Base-by-base conservation (phyloP, 2,797 vertebrate species). In the Momotus momota region DNA sequence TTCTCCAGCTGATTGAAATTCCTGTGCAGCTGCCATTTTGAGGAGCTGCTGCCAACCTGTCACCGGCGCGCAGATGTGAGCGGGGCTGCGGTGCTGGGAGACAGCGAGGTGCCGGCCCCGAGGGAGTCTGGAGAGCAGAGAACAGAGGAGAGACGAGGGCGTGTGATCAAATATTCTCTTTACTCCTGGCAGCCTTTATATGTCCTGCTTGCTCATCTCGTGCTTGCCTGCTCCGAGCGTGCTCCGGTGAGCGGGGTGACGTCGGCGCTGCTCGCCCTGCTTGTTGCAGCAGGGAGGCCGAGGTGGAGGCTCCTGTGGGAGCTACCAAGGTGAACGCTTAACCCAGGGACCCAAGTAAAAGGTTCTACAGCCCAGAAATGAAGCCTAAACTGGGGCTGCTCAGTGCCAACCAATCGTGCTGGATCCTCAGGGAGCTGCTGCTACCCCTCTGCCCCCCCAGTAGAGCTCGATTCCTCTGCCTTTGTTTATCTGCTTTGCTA, bases 131-230 rank as follows among this genome's bases (percentile, higher is more conserved):
- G 70, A 29, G 93, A 79, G 91, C 19, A 0, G 43, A 64, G 83
- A 17, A 51, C 91, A 91, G 91, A 94, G 89, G 52, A 66, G 55
- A 62, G 48, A 55, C 72, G 90, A 86, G 77, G 70, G 79, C 21
- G 38, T 96, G 94, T 97, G 97, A 98, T 98, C 98, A 97, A 94
- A 97, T 95, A 98, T 98, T 98, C 97, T 90, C 93, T 98, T 97
- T 96, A 2, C 81, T 96, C 88, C 88, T 23, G 60, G 90, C 91
- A 91, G 90, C 86, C 81, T 31, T 73, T 55, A 8, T 12, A 11
- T 49, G 89, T 74, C 61, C 70, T 0, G 5, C 45, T 12, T 1
- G 79, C 86, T 64, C 2, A 2, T 29, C 69, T 54, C 7, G 5
- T 14, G 55, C 4, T 27, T 22, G 54, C 65, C 61, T 2, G 75